Evolutionary conservation across 2,888 invertebrate genomes (phyloP).

Genomic region (Lithophane semibrunnea): DNA sequence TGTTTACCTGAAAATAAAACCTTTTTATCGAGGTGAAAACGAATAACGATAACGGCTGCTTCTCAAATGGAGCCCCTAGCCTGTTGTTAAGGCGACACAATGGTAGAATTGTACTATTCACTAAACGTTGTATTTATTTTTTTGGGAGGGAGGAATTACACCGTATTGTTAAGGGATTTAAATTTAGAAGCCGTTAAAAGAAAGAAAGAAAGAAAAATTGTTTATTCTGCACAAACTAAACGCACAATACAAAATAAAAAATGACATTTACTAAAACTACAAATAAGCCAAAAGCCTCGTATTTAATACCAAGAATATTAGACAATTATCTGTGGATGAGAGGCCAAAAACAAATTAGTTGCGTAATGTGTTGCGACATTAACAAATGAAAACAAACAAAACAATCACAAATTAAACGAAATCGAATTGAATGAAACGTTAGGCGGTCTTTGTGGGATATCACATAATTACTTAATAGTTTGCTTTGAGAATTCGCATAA

Average conservation of each 20-base stretch:
- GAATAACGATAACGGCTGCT: conserved; percentile 28
- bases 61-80: conserved; percentile 46
- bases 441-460: conserved; percentile 49
- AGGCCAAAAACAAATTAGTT: too few relatives aligned
- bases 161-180: conserved; percentile 55
- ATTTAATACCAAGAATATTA: too few relatives aligned
- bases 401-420: too few relatives aligned
- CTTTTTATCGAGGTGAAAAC: conserved; percentile 21
- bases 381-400: too few relatives aligned
- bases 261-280: too few relatives aligned
- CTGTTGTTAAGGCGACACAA: conserved; percentile 79
- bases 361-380: too few relatives aligned
- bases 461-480: conserved; percentile 57
- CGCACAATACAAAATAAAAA: too few relatives aligned
- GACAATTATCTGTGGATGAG: too few relatives aligned
- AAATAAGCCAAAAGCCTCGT: too few relatives aligned
- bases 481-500: conserved; percentile 30
- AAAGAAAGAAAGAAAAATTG: too few relatives aligned
- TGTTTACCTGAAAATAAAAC: conserved; percentile 31
- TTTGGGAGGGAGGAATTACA: conserved; percentile 54
- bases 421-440: too few relatives aligned
- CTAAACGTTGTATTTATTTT: conserved; percentile 68
- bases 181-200: conserved; percentile 50
- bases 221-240: too few relatives aligned
- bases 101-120: conserved; percentile 79